Percentiles rank a stretch among this genome's conserved stretches.
Conservation (phyloP, 2,797 vertebrate species). For the Xiphorhynchus erythropygius region DNA sequence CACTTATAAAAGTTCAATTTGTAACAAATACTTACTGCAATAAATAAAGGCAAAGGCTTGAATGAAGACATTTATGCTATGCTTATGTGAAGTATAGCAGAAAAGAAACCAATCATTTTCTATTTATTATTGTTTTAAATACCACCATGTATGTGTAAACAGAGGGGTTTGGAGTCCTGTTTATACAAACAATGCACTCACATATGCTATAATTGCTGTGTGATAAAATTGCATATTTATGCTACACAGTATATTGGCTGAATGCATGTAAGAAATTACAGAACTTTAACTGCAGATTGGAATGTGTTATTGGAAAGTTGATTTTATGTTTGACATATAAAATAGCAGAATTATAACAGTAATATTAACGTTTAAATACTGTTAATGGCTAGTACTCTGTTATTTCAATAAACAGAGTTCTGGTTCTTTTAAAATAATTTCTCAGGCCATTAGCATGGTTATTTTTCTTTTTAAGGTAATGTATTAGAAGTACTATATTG, state of each 20-base stretch:
- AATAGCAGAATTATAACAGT: background rate
- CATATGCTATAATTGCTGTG: background rate
- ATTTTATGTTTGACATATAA: background rate
- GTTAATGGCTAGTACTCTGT: background rate
- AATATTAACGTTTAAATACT: background rate
- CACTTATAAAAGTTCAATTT: background rate
- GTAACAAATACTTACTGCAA: background rate
- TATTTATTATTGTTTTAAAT: background rate
- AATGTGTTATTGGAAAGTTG: background rate
- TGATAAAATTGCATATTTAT: background rate
- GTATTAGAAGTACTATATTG: background rate
- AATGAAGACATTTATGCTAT: background rate
- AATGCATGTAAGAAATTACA: background rate
- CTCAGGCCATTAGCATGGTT: background rate
- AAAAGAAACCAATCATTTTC: background rate
- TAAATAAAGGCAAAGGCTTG: background rate
- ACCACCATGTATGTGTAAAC: background rate
- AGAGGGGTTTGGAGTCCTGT: background rate
- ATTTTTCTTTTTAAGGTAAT: background rate
- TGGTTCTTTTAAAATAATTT: background rate
- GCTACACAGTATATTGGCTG: background rate
- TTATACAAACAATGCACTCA: slow-evolving; percentile 10
- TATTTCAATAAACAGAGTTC: slow-evolving; percentile 5
- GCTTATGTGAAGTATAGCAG: background rate
- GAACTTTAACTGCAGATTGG: background rate